A percentile compares a stretch with the other conserved stretches of the same genome.
Evolutionary conservation across 1,140 invertebrate genomes (phyloP).

Genomic region (Olivierus martensii): DNA sequence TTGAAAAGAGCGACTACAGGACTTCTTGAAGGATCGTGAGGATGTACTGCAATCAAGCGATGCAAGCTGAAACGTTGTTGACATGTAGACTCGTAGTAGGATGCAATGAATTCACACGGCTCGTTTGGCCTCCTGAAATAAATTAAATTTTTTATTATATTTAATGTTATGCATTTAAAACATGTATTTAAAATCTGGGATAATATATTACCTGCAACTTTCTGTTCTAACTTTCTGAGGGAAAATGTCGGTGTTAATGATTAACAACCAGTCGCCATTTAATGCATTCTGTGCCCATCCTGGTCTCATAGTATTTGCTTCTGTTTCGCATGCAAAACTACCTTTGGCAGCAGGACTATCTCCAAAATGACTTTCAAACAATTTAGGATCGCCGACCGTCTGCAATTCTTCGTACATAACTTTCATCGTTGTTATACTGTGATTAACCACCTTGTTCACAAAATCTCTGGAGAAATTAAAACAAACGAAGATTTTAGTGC

Average conservation of each 20-base stretch:
- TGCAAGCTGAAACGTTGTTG: conserved; percentile 30
- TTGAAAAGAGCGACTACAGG: conserved; percentile 32
- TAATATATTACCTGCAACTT: conserved; percentile 28
- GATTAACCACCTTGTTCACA: conserved; percentile 19
- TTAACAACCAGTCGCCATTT: conserved; percentile 32
- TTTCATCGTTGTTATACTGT: conserved; percentile 17
- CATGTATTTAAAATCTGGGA: neutral
- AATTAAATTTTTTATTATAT: neutral
- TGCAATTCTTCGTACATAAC: conserved; percentile 23
- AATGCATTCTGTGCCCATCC: conserved; percentile 34
- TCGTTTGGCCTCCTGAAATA: conserved; percentile 24
- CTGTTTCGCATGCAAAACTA: conserved; percentile 34
- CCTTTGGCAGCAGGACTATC: conserved; percentile 23
- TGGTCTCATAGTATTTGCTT: conserved; percentile 29
- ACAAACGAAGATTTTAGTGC: too few relatives aligned
- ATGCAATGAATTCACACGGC: conserved; percentile 31
- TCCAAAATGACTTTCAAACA: conserved; percentile 18
- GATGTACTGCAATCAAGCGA: conserved; percentile 31
- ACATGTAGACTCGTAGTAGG: conserved; percentile 33
- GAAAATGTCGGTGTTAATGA: conserved; percentile 32
- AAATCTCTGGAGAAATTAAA: conserved; percentile 14
- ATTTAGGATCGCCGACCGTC: conserved; percentile 21
- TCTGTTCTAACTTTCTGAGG: conserved; percentile 33
- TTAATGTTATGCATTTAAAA: neutral
- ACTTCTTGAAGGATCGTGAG: conserved; percentile 25